Percentiles rank a stretch among this genome's conserved stretches.
phyloP scores from a whole-genome alignment of 2,888 invertebrate genomes.

The Calameuta idolon region DNA sequence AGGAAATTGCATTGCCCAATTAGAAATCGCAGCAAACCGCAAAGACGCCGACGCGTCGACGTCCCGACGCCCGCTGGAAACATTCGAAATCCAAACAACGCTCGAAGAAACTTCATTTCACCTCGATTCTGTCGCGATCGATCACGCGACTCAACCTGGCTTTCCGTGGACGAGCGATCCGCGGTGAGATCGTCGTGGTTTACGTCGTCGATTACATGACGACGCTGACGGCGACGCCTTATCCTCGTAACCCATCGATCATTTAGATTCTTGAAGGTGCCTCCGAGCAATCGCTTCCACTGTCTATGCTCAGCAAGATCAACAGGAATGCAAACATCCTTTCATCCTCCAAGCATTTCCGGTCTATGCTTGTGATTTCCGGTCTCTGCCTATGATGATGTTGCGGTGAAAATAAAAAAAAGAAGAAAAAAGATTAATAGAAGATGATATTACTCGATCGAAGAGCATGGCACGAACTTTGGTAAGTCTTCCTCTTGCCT shows the following conservation, averaged over 20 bases:
- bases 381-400: not conserved
- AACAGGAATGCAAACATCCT: not conserved
- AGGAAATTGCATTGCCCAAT: slow-evolving; percentile 52
- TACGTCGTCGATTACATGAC: not conserved
- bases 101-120: not conserved
- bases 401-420: not conserved
- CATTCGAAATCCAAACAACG: not conserved
- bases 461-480: not conserved
- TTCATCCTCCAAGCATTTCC: not conserved
- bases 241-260: not conserved
- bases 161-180: too few relatives aligned
- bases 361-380: not conserved
- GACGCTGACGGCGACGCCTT: not conserved
- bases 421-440: not conserved
- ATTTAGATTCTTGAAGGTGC: not conserved
- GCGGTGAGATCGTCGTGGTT: not conserved
- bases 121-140: not conserved
- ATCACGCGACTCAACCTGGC: not conserved
- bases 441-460: not conserved
- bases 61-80: not conserved
- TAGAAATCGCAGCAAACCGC: slow-evolving; percentile 44
- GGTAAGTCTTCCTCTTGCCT: slow-evolving; percentile 1
- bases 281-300: not conserved
- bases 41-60: slow-evolving; percentile 29
- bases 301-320: not conserved